phyloP scores from a whole-genome alignment of 1,140 invertebrate genomes.

The Phortica variegata region DNA sequence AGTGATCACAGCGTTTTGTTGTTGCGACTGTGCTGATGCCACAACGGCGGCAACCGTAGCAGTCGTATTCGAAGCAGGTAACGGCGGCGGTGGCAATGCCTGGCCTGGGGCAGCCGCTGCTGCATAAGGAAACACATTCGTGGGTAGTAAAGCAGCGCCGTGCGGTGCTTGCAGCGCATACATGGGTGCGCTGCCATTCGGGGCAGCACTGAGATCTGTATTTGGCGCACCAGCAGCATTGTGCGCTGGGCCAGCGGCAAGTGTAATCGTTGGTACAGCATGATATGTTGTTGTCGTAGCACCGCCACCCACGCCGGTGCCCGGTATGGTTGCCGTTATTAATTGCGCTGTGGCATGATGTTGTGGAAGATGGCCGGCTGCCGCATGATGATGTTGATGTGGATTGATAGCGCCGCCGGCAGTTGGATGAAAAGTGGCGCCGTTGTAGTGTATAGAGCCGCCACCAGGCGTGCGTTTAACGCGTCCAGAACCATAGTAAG shows the following conservation, averaged over 20 bases:
- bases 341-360: slow-evolving; percentile 28
- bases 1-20: slow-evolving; percentile 41
- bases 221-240: slow-evolving; percentile 32
- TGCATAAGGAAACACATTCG: slow-evolving; percentile 51
- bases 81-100: slow-evolving; percentile 13
- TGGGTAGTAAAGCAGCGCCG: slow-evolving; percentile 47
- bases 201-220: slow-evolving; percentile 41
- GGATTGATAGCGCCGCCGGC: slow-evolving; percentile 15
- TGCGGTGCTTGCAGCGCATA: slow-evolving; percentile 52
- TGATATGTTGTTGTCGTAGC: slow-evolving; percentile 49
- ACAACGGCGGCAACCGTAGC: slow-evolving; percentile 4
- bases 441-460: slow-evolving; percentile 41
- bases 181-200: slow-evolving; percentile 29
- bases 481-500: slow-evolving; percentile 27
- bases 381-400: slow-evolving; percentile 33
- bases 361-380: slow-evolving; percentile 7
- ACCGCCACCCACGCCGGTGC: slow-evolving; percentile 16
- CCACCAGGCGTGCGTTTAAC: slow-evolving; percentile 45
- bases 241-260: slow-evolving; percentile 23
- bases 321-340: slow-evolving; percentile 16
- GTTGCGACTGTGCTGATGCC: slow-evolving; percentile 13
- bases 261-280: slow-evolving; percentile 47
- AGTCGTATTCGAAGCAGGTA: slow-evolving; percentile 12
- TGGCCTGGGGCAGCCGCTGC: slow-evolving; percentile 26
- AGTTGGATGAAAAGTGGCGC: slow-evolving; percentile 28